Evolutionary conservation across 2,888 invertebrate species (phyloP).

Genomic region (Drosophila infuscata): DNA sequence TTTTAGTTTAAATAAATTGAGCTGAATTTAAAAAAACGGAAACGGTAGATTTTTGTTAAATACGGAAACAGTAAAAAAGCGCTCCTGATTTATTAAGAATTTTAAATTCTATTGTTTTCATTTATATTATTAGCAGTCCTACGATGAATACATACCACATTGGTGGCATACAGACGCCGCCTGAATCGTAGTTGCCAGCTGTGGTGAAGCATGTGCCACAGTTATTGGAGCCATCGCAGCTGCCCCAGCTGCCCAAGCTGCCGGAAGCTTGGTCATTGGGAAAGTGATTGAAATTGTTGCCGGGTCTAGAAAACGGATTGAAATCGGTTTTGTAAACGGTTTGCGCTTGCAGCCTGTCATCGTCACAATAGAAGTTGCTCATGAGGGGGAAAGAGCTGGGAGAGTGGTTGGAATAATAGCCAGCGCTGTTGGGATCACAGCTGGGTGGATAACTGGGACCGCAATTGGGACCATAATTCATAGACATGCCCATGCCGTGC

Average conservation of each 20-base stretch:
- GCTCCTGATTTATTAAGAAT: not conserved
- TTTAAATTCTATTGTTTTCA: not conserved
- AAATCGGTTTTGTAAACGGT: constrained; percentile 57
- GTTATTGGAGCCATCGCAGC: not conserved
- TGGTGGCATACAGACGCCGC: constrained; percentile 4
- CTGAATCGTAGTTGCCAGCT: not conserved
- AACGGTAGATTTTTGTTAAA: not conserved
- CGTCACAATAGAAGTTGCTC: not conserved
- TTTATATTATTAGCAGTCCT: not conserved
- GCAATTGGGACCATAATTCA: not conserved
- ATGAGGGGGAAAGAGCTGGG: not conserved
- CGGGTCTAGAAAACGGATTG: constrained; percentile 13
- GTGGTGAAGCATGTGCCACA: not conserved
- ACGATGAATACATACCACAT: constrained; percentile 13
- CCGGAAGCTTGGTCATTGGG: constrained; percentile 6
- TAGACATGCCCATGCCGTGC: constrained; percentile 5
- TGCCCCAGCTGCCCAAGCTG: not conserved
- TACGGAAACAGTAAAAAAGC: not conserved
- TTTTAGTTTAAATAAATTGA: no score
- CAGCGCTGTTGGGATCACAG: not conserved
- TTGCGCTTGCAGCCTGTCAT: constrained; percentile 34
- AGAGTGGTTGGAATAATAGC: not conserved
- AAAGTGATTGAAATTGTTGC: constrained; percentile 44
- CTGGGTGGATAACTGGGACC: not conserved
- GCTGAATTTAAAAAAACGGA: not conserved